Base-by-base conservation (phyloP, 2,888 invertebrate species). In the Drosophila vallismaia region DNA sequence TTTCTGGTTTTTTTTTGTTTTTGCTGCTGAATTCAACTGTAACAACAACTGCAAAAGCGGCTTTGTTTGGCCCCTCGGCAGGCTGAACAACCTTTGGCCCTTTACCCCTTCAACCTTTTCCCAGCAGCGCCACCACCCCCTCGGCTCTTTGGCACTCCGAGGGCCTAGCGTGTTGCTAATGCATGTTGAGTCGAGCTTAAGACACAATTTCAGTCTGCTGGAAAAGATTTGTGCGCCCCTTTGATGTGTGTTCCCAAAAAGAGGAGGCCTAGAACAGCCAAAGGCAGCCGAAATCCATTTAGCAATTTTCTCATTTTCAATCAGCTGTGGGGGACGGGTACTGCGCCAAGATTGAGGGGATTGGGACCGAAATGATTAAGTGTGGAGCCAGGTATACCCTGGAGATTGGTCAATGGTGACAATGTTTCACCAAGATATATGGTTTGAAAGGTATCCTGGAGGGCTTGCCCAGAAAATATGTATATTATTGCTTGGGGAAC, bases 161-260 rank as follows among this genome's bases (percentile, higher is more conserved):
- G 52, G 63, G 64, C 64, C 58, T 33, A 70, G 72, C 71, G 77
- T 82, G 84, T 80, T 76, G 75, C 78, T 84, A 83, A 86, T 84
- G 86, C 86, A 84, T 68, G 81, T 78, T 83, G 82, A 83, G 86
- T 86, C 76, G 71, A 72, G 84, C 78, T 83, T 83, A 86, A 86
- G 86, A 78, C 81, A 83, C 84, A 83, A 86, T 83, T 80, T 78
- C 51, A 76, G 76, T 70, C 68, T 59, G 63, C 75, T 75, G 57
- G 62, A 63, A 71, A 70, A 70, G 66, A 75, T 75, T 79, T 79
- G 64, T 63, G 57, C 46, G n/a, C 56, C 67, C 44, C 55, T 83
- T 86, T 83, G 83, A 77, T 74, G 79, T 79, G 79, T 77, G 75
- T 48, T 51, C 50, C 54, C 64, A 33, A 67, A 50, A 49, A 67